Evolutionary conservation across 2,888 invertebrate species (phyloP).

Genomic region (Temnothorax ravouxi): DNA sequence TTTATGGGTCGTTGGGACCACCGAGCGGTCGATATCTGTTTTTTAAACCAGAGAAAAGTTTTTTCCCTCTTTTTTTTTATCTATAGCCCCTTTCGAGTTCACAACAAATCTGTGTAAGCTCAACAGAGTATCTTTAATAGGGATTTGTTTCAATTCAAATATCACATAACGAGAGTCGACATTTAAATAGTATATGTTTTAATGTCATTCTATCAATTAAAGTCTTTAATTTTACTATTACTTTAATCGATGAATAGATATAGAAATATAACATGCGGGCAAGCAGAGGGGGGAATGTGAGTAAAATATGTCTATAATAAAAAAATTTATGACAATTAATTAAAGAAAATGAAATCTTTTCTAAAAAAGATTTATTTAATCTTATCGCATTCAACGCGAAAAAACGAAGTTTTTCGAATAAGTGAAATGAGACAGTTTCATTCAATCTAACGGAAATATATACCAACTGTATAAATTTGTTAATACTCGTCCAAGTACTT

Average conservation of each 20-base stretch:
- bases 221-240: slow-evolving; percentile 9
- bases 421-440: slow-evolving; percentile 17
- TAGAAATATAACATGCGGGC: neutral
- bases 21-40: slow-evolving; percentile 51
- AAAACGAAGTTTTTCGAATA: neutral
- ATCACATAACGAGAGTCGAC: neutral
- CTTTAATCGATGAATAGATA: slow-evolving; percentile 3
- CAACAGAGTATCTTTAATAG: slow-evolving; percentile 27
- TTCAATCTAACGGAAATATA: neutral
- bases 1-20: slow-evolving; percentile 51
- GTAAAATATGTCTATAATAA: neutral
- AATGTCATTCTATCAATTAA: neutral
- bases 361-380: neutral
- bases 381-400: neutral
- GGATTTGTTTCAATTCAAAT: slow-evolving; percentile 20
- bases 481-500: slow-evolving; percentile 11
- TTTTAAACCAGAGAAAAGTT: slow-evolving; percentile 44
- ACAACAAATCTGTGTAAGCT: slow-evolving; percentile 40
- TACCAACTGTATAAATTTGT: slow-evolving; percentile 7
- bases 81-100: slow-evolving; percentile 13
- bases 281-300: neutral
- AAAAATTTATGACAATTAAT: no score
- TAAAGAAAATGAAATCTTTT: no score
- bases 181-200: neutral
- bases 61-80: slow-evolving; percentile 29